Evolutionary conservation across 2,797 vertebrate species (phyloP).

Genomic region (Xerus rutilus): DNA sequence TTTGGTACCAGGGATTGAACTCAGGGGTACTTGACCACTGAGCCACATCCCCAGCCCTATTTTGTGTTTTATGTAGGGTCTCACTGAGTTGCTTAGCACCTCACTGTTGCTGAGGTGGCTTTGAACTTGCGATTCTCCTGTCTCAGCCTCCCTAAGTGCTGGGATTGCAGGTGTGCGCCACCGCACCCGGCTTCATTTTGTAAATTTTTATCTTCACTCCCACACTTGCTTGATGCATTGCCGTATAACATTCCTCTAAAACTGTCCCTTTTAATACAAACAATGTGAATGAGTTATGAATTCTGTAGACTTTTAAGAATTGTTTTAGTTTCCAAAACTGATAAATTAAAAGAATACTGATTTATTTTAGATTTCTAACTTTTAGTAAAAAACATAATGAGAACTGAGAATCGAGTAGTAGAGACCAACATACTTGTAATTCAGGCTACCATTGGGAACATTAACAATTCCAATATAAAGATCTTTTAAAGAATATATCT

Average conservation of each 20-base stretch:
- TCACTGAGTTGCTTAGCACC: too few relatives aligned
- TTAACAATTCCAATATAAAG: constrained; percentile 1
- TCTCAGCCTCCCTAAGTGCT: too few relatives aligned
- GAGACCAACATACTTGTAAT: not conserved
- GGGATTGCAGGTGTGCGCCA: too few relatives aligned
- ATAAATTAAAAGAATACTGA: not conserved
- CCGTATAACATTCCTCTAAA: not conserved
- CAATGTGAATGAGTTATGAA: constrained; percentile 13
- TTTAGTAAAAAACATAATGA: constrained; percentile 20
- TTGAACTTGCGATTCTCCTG: too few relatives aligned
- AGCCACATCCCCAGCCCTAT: too few relatives aligned
- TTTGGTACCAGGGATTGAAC: too few relatives aligned
- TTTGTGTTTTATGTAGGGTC: too few relatives aligned
- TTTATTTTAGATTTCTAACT: not conserved
- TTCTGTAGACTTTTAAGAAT: not conserved
- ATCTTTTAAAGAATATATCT: not conserved
- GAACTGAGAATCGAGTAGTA: not conserved
- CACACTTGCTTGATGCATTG: not conserved
- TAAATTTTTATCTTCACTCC: constrained; percentile 49
- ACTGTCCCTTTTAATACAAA: not conserved
- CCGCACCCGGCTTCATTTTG: not conserved
- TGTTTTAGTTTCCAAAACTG: not conserved
- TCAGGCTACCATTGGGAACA: not conserved
- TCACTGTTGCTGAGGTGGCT: too few relatives aligned
- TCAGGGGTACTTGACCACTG: too few relatives aligned